These are phyloP conservation scores for silkworm (Bombyx mori) DNA, from an alignment of 1,140 invertebrate genomes.

Conservation along the genomic window ASM3026992v2 NC_085126.1:3502501-3503000, in stretches of 20 bases:
- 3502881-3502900: constrained; percentile 63
- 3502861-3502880: constrained; percentile 69
- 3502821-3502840: constrained; percentile 69
- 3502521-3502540: constrained; percentile 59
- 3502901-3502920: constrained; percentile 59
- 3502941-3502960: constrained; percentile 67
- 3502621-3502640: constrained; percentile 58
- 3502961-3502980: constrained; percentile 62
- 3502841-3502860: constrained; percentile 66
- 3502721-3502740: constrained; percentile 67
- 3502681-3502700: constrained; percentile 23
- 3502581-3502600: constrained; percentile 61
- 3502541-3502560: constrained; percentile 61
- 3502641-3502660: constrained; percentile 30
- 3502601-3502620: constrained; percentile 62
- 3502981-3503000: constrained; percentile 63
- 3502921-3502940: constrained; percentile 63
- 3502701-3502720: constrained; percentile 48
- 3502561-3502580: constrained; percentile 57
- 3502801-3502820: constrained; percentile 61
- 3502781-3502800: constrained; percentile 66
- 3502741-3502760: constrained; percentile 68
- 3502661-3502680: constrained; percentile 24
- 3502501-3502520: constrained; percentile 63
- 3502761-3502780: constrained; percentile 71